These are phyloP conservation scores for Dendrolimus kikuchii DNA, from an alignment of 1,140 invertebrate genomes.

Conservation along the genomic window DNA sequence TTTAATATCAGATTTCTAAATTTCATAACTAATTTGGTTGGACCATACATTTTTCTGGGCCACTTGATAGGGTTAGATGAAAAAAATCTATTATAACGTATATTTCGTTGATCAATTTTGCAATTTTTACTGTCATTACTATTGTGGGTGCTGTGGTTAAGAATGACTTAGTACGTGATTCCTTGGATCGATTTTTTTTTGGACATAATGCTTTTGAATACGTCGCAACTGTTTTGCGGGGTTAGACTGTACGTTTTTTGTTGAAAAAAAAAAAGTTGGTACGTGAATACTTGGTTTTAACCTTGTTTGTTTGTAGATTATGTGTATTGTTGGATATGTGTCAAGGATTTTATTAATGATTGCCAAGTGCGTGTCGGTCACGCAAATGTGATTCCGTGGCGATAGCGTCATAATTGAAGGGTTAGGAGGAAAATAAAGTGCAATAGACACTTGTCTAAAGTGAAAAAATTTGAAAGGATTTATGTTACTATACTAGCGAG, in stretches of 20 bases:
- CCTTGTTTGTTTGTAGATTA: slow-evolving; percentile 3
- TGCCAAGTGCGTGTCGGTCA: no score
- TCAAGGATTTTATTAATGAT: no score
- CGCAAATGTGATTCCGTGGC: no score
- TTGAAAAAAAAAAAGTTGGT: slow-evolving; percentile 56
- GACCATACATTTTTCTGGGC: slow-evolving; percentile 39
- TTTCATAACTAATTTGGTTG: slow-evolving; percentile 61
- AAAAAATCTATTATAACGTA: slow-evolving; percentile 33
- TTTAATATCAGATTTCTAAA: slow-evolving; percentile 61
- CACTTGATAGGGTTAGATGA: slow-evolving; percentile 44
- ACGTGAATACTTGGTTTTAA: slow-evolving; percentile 32
- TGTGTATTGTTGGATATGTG: slow-evolving; percentile 7
- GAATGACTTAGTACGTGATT: slow-evolving; percentile 57
- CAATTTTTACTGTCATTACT: slow-evolving; percentile 52
- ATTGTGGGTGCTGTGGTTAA: slow-evolving; percentile 56
- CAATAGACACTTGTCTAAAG: no score
- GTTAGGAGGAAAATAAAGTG: no score
- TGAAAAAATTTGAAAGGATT: no score
- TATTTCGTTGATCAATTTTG: slow-evolving; percentile 53
- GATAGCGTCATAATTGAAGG: no score
- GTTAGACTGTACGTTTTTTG: slow-evolving; percentile 42
- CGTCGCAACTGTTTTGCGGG: slow-evolving; percentile 37
- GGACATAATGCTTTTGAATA: slow-evolving; percentile 5
- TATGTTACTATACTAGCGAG: no score
- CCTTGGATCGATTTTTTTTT: slow-evolving; percentile 45